Evolutionary conservation across 2,113 vertebrate species (phyloP).

Genomic region (Indicator maculatus): DNA sequence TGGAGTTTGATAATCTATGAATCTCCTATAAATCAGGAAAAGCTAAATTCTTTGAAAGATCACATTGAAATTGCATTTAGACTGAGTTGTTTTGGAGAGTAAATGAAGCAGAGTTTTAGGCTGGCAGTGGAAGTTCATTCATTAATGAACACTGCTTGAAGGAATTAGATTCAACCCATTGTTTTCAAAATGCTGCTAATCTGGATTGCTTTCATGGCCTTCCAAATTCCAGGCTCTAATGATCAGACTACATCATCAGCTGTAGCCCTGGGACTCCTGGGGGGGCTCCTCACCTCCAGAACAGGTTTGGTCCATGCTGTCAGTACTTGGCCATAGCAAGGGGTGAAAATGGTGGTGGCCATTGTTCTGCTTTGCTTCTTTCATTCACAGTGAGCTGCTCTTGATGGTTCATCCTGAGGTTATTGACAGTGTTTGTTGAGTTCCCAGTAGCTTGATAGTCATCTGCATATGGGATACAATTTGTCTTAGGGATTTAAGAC

Average conservation of each 20-base stretch:
- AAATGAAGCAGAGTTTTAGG: constrained; percentile 25
- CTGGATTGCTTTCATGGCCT: background rate
- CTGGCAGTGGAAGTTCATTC: constrained; percentile 22
- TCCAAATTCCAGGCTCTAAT: background rate
- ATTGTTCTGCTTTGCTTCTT: background rate
- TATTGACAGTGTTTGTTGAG: background rate
- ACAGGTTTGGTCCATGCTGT: background rate
- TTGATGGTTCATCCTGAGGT: background rate
- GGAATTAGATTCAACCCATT: background rate
- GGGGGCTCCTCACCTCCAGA: background rate
- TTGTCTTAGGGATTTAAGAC: background rate
- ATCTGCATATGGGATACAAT: background rate
- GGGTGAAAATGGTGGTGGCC: too few species aligned
- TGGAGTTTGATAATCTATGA: background rate
- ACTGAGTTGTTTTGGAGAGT: constrained; percentile 8
- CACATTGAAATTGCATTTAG: constrained; percentile 1
- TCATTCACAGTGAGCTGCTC: background rate
- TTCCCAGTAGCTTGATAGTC: background rate
- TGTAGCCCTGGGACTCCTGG: background rate
- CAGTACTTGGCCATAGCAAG: background rate
- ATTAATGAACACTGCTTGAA: background rate
- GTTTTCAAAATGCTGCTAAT: background rate
- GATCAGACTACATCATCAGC: background rate
- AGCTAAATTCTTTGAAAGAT: constrained; percentile 22
- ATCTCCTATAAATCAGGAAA: background rate